Base-by-base conservation (phyloP, 2,113 vertebrate species). In the Apistogramma diplotaenia region DNA sequence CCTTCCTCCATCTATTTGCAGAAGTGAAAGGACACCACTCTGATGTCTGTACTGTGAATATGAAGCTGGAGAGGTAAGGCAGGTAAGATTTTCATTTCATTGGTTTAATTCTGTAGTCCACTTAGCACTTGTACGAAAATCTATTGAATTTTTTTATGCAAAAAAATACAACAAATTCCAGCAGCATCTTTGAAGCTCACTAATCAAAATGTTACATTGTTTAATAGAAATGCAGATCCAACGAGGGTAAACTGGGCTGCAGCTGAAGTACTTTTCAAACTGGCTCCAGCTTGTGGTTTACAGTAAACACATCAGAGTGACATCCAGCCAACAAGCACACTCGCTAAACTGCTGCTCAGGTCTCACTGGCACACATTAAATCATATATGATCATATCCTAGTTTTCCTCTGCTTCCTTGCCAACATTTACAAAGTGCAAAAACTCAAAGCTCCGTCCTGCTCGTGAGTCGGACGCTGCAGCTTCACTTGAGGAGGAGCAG, bases 351-450 rank as follows among this genome's bases (percentile, higher is more conserved):
- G 43, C 37, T 29, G 1, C 13, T 46, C 6, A 1, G 56, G 56
- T 79, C 10, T 43, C 3, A 16, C 76, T 84, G 85, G 78, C 88
- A 87, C 81, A 46, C 59, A 40, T 46, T 5, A 8, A 79, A 37
- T 70, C 61, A 61, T 65, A 75, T 61, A 25, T 58, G 53, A 70
- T 43, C 49, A 9, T 58, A 54, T 79, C 82, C 83, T 84, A 78
- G 83, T 90, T 83, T 78, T 76, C 43, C 55, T 85, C 18, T 79
- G 60, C 56, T 70, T 21, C 61, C 0, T 62, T 78, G 67, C 60
- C 61, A 25, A 84, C 83, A 16, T 82, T 74, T 76, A 82, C 60
- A 89, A 87, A 87, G 92, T 91, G 90, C 87, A 87, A 78, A 67
- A 79, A 85, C 51, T 59, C 49, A 82, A 81, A 84, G 74, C 80